phyloP scores from a whole-genome alignment of 2,888 invertebrate genomes.

The Epirrhoe alternata region DNA sequence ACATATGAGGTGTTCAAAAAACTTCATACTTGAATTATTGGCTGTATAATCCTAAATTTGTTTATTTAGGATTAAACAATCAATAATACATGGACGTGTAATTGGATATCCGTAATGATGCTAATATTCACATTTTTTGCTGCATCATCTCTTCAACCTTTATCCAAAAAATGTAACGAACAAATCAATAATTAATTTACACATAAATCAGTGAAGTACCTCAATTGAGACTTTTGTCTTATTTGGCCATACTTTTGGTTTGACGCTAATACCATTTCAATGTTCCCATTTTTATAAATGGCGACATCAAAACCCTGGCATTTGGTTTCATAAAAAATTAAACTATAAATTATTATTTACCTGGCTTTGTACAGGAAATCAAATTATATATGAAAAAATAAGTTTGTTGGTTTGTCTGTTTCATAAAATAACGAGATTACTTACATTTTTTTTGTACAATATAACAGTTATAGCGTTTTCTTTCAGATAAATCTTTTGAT shows the following conservation, averaged over 20 bases:
- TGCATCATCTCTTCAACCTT: no score
- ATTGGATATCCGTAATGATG: no score
- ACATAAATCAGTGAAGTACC: constrained; percentile 14
- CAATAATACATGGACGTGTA: no score
- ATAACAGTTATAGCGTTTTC: no score
- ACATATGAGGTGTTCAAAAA: no score
- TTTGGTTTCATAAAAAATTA: constrained; percentile 33
- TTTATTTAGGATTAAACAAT: no score
- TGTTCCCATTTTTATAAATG: constrained; percentile 25
- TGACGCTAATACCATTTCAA: constrained; percentile 27
- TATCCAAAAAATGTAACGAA: neutral
- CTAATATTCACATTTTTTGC: no score
- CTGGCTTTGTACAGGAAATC: neutral
- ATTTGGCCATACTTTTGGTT: constrained; percentile 19
- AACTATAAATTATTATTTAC: constrained; percentile 8
- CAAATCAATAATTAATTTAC: constrained; percentile 10
- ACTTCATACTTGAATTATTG: no score
- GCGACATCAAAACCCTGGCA: constrained; percentile 36
- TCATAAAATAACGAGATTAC: neutral
- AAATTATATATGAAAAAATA: neutral
- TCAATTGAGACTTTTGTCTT: constrained; percentile 8
- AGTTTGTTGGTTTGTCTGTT: neutral
- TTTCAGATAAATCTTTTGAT: no score
- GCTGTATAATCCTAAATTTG: no score
- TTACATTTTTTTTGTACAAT: no score